Conservation (phyloP, 2,888 invertebrate species). For the Stenodera caucasica region DNA sequence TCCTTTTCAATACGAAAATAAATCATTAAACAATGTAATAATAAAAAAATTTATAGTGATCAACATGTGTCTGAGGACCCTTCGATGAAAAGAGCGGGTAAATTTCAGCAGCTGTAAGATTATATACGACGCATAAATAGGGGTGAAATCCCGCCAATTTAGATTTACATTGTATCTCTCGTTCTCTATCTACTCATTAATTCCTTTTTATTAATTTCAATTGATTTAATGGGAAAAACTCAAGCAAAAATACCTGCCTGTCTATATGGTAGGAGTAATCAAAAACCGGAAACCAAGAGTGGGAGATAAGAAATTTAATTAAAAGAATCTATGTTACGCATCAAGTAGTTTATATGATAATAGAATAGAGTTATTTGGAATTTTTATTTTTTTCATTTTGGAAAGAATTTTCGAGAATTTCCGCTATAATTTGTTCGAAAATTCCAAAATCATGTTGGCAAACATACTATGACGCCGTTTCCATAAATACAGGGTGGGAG, state of each 20-base stretch:
- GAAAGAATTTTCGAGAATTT: not conserved
- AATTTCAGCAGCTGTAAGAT: not conserved
- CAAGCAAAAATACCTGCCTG: not conserved
- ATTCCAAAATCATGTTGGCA: not conserved
- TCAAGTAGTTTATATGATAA: not conserved
- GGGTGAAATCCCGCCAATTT: not conserved
- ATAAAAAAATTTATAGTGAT: no score
- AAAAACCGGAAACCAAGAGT: conserved; percentile 2
- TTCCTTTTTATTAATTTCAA: not conserved
- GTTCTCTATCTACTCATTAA: no score
- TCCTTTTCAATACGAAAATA: conserved; percentile 59
- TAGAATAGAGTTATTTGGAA: no score
- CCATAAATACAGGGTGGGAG: not conserved
- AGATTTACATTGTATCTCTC: no score
- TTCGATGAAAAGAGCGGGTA: not conserved
- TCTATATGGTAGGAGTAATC: not conserved
- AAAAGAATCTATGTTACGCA: not conserved
- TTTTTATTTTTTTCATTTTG: not conserved
- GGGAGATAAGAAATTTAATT: conserved; percentile 1
- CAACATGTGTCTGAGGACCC: no score
- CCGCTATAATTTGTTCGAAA: not conserved
- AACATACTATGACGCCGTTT: not conserved
- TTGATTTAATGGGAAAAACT: not conserved
- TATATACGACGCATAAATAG: not conserved
- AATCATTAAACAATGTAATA: no score